These are phyloP conservation scores for Ardeotis arabs DNA, from an alignment of 2,113 vertebrate species.

Conservation along the genomic window DNA sequence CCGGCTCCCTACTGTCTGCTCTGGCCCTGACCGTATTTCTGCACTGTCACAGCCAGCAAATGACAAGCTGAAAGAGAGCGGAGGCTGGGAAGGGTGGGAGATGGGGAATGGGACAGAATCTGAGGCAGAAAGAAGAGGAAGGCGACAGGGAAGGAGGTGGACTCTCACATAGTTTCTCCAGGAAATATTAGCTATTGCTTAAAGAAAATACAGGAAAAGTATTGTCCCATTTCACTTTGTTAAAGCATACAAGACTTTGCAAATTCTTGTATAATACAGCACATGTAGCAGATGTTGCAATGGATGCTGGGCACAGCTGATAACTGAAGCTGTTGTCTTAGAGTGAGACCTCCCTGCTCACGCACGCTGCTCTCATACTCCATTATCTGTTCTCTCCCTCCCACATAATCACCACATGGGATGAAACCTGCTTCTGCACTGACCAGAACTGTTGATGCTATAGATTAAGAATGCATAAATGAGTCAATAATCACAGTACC, in stretches of 20 bases:
- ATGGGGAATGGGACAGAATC: neutral
- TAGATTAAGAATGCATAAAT: neutral
- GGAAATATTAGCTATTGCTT: neutral
- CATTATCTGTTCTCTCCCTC: neutral
- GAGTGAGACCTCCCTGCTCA: neutral
- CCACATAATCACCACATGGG: neutral
- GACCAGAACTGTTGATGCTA: neutral
- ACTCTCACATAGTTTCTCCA: neutral
- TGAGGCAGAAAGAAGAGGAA: neutral
- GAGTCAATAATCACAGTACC: neutral
- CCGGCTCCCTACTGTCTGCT: neutral
- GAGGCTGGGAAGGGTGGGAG: neutral
- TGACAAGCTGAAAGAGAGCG: neutral
- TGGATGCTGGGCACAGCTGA: neutral
- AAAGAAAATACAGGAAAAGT: neutral
- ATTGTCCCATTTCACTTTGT: neutral
- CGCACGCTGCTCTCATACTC: fast-evolving
- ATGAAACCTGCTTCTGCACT: neutral
- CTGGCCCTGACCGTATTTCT: neutral
- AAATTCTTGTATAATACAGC: neutral
- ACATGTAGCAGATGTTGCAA: neutral
- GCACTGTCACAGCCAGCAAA: neutral
- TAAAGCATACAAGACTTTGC: neutral
- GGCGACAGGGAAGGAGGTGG: neutral
- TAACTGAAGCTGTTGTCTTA: neutral